Evolutionary conservation across 2,113 vertebrate genomes (phyloP).

Genomic region (Terrapene triunguis): DNA sequence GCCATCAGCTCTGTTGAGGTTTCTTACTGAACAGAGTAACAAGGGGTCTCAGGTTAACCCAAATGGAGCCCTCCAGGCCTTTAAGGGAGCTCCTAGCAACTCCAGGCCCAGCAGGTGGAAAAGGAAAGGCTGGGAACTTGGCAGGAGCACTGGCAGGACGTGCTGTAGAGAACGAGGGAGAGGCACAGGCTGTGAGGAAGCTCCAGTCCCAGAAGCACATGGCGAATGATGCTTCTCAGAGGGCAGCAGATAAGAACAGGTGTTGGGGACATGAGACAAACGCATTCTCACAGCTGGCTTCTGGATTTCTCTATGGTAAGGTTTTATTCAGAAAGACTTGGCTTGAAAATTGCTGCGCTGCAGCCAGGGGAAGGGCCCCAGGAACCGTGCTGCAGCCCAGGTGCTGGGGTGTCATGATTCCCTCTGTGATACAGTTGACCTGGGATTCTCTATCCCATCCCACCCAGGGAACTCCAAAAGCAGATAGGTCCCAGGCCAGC

Average conservation of each 20-base stretch:
- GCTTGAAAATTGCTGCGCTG: background rate
- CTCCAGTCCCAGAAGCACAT: background rate
- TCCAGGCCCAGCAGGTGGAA: background rate
- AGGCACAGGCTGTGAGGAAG: background rate
- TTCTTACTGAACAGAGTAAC: background rate
- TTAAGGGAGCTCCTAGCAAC: background rate
- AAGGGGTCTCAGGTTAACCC: background rate
- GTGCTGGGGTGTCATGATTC: background rate
- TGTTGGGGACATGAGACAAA: background rate
- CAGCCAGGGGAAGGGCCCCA: background rate
- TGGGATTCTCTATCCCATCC: background rate
- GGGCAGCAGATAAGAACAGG: background rate
- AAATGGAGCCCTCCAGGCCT: background rate
- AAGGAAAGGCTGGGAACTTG: background rate
- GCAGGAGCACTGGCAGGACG: background rate
- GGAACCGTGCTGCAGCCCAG: background rate
- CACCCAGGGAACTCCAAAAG: background rate
- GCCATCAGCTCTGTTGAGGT: too few relatives aligned
- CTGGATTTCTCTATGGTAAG: background rate
- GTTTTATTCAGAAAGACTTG: conserved; percentile 16
- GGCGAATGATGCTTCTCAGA: background rate
- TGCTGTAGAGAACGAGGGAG: background rate
- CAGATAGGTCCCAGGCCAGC: background rate
- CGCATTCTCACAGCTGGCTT: background rate
- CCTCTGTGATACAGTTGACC: background rate